phyloP scores from a whole-genome alignment of 2,797 vertebrate genomes.

The Myoxocephalus aenaeus region DNA sequence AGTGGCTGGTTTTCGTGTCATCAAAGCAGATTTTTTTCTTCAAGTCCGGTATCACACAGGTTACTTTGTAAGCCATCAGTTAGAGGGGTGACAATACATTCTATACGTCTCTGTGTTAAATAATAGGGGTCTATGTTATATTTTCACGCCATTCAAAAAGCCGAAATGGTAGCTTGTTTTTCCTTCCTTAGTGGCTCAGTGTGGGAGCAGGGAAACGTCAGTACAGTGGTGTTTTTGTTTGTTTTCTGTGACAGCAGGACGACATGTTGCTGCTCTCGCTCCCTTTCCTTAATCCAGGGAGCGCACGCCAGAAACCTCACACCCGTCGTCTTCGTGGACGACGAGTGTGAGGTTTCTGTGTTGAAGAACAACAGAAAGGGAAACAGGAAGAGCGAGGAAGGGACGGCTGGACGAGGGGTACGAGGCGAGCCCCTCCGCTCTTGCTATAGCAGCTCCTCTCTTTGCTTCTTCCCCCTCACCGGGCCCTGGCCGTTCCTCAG shows the following conservation, averaged over 20 bases:
- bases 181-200: slow-evolving; percentile 73
- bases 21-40: slow-evolving; percentile 10
- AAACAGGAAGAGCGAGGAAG: slow-evolving; percentile 33
- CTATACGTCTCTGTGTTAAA: slow-evolving; percentile 66
- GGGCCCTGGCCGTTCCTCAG: slow-evolving; percentile 92
- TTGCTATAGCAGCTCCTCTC: slow-evolving; percentile 93
- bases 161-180: slow-evolving; percentile 11
- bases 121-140: slow-evolving; percentile 48
- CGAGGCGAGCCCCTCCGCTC: slow-evolving; percentile 45
- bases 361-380: slow-evolving; percentile 32
- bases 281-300: slow-evolving; percentile 21
- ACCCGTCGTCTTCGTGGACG: slow-evolving; percentile 34
- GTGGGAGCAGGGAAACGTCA: slow-evolving; percentile 58
- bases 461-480: slow-evolving; percentile 87
- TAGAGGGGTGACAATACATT: slow-evolving; percentile 70
- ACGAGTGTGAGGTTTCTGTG: slow-evolving; percentile 61
- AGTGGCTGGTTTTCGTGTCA: slow-evolving; percentile 62
- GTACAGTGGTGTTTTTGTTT: slow-evolving; percentile 25
- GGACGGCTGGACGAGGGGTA: slow-evolving; percentile 17
- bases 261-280: slow-evolving; percentile 49
- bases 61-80: slow-evolving; percentile 26
- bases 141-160: slow-evolving; percentile 23
- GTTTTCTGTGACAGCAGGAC: slow-evolving; percentile 45
- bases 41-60: slow-evolving; percentile 17
- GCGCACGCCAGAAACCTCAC: background rate